phyloP scores from a whole-genome alignment of 2,797 vertebrate genomes.

The Benthosema pterotum region DNA sequence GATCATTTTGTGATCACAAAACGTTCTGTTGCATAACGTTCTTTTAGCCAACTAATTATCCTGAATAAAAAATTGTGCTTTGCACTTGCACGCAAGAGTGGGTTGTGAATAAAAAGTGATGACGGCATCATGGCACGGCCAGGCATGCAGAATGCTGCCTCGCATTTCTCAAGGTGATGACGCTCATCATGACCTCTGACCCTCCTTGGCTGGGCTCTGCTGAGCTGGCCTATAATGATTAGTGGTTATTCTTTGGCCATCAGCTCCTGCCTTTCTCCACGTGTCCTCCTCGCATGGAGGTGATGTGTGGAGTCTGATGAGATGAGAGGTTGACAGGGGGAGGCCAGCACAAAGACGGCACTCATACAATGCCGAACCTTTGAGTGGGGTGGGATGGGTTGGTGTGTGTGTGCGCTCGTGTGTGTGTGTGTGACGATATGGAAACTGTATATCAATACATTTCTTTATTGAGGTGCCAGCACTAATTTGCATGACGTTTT shows the following conservation, averaged over 20 bases:
- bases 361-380: slow-evolving; percentile 39
- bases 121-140: slow-evolving; percentile 2
- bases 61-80: too few species aligned
- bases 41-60: too few species aligned
- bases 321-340: slow-evolving; percentile 44
- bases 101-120: neutral
- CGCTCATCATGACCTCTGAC: slow-evolving; percentile 57
- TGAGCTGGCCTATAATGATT: slow-evolving; percentile 59
- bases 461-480: slow-evolving; percentile 66
- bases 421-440: slow-evolving; percentile 24
- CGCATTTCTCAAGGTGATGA: slow-evolving; percentile 60
- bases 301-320: neutral
- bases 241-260: slow-evolving; percentile 59
- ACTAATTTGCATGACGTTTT: slow-evolving; percentile 68
- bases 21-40: too few species aligned
- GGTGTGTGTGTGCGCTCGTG: slow-evolving; percentile 3
- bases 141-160: slow-evolving; percentile 8
- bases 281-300: slow-evolving; percentile 38
- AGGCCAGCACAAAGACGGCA: slow-evolving; percentile 38
- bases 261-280: slow-evolving; percentile 46
- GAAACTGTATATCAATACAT: slow-evolving; percentile 69
- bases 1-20: too few species aligned
- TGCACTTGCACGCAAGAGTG: too few species aligned
- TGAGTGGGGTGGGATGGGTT: slow-evolving; percentile 8
- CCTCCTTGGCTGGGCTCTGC: slow-evolving; percentile 40